phyloP scores from a whole-genome alignment of 2,113 vertebrate genomes.

The Paradoxurus hermaphroditus region DNA sequence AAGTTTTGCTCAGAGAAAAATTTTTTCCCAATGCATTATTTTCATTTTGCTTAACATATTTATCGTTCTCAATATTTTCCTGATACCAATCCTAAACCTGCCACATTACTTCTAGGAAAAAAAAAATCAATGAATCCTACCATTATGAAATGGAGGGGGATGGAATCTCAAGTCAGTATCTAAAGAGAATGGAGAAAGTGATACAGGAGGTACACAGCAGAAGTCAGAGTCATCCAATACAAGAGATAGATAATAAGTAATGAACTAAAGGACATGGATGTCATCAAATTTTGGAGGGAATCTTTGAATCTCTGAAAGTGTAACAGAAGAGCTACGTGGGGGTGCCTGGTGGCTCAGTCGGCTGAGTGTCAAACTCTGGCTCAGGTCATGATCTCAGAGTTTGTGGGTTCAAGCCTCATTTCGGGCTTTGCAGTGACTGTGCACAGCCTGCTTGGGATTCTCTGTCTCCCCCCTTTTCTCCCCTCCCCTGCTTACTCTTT shows the following conservation, averaged over 20 bases:
- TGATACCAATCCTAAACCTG: background rate
- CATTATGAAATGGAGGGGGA: background rate
- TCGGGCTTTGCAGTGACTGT: too few species aligned
- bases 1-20: background rate
- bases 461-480: too few species aligned
- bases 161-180: background rate
- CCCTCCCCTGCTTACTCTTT: too few species aligned
- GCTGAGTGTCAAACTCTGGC: too few species aligned
- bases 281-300: background rate
- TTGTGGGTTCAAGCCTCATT: too few species aligned
- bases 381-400: too few species aligned
- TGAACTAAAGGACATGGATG: background rate
- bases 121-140: background rate
- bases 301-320: background rate
- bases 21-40: background rate
- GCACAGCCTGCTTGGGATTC: too few species aligned
- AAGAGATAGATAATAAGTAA: background rate
- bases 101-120: background rate
- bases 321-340: background rate
- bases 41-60: background rate
- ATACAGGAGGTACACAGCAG: background rate
- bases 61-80: background rate
- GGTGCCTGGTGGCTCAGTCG: too few species aligned
- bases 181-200: background rate
- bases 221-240: background rate